These are phyloP conservation scores for Epicampocera succincta DNA, from an alignment of 2,888 invertebrate genomes.

Conservation along the genomic window DNA sequence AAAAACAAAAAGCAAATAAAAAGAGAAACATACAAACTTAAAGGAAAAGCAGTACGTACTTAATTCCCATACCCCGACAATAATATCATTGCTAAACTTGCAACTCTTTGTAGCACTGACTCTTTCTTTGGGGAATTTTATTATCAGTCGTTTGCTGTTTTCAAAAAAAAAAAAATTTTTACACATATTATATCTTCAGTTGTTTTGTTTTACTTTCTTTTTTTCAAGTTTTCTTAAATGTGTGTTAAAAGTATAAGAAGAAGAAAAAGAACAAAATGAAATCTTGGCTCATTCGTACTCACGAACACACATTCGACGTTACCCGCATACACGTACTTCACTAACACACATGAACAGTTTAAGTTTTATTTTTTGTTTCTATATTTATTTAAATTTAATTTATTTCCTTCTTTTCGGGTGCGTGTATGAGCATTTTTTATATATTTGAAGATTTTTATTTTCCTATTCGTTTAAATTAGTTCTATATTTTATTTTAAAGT, in stretches of 20 bases:
- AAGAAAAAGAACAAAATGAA: neutral
- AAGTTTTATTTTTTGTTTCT: conserved; percentile 5
- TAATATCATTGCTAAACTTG: conserved; percentile 46
- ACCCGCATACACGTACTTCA: conserved; percentile 46
- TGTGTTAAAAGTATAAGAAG: conserved; percentile 40
- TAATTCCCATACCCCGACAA: conserved; percentile 47
- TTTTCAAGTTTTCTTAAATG: conserved; percentile 46
- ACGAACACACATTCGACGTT: neutral
- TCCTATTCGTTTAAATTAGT: conserved; percentile 65
- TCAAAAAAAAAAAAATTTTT: conserved; percentile 55
- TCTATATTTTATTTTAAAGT: conserved; percentile 32
- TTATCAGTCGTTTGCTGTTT: conserved; percentile 65
- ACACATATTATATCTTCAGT: conserved; percentile 48
- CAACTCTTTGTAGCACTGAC: conserved; percentile 30
- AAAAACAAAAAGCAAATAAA: conserved; percentile 7
- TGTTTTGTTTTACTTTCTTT: conserved; percentile 33
- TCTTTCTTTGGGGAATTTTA: conserved; percentile 65
- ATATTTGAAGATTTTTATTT: conserved; percentile 21
- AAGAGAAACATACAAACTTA: neutral
- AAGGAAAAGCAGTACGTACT: conserved; percentile 8
- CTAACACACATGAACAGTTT: conserved; percentile 44
- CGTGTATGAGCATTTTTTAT: conserved; percentile 13
- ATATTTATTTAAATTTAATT: conserved; percentile 64
- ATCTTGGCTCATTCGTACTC: neutral
- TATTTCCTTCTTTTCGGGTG: conserved; percentile 2